Base-by-base conservation (phyloP, 2,888 invertebrate species). In the Aspidiotus destructor region DNA sequence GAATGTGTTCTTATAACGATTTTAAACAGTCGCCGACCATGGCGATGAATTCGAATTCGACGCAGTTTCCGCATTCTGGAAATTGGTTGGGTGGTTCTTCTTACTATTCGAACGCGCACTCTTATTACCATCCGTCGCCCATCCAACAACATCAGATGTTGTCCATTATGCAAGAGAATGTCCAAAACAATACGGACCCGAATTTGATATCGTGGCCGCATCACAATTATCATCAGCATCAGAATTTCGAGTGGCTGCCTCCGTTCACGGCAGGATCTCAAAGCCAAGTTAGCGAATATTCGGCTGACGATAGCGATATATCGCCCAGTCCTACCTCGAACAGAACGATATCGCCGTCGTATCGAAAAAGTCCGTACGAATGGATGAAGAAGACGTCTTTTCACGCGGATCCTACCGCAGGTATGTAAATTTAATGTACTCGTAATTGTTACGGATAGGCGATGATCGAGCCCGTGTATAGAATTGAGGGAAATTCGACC, bases 361-460 rank as follows among this genome's bases (percentile, higher is more conserved):
- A 75, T 73, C 84, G 86, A 17, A 84, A 90, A 57, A 88, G 89
- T 72, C 90, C 91, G 0, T 93, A 85, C 77, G 92, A 91, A 74
- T 94, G 93, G 93, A 92, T 94, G 86, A 92, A 89, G 78, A 70
- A 64, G 62, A 52, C 53, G 40, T 70, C 60, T 13, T 69, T 70
- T 17, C 55, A 65, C 15, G 63, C 52, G 41, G 58, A 65, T 40
- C 65, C 65, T 5, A 58, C 58, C 58, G 44, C 65, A 65, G 65
- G 65, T 65, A 64, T 13, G 11, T 6, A 48, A 48, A 28, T 28
- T 28, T 28, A 28, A 28, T 28, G 28, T 28, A 28, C 28, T 28
- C 28, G 28, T 28, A 28, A 28, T 28, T 5, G 28, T 28, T 28
- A 28, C 28, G 28, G 28, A 28, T 5, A 5, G 28, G 28, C 5